Evolutionary conservation across 2,113 vertebrate species (phyloP).

Genomic region (Calonectris borealis): DNA sequence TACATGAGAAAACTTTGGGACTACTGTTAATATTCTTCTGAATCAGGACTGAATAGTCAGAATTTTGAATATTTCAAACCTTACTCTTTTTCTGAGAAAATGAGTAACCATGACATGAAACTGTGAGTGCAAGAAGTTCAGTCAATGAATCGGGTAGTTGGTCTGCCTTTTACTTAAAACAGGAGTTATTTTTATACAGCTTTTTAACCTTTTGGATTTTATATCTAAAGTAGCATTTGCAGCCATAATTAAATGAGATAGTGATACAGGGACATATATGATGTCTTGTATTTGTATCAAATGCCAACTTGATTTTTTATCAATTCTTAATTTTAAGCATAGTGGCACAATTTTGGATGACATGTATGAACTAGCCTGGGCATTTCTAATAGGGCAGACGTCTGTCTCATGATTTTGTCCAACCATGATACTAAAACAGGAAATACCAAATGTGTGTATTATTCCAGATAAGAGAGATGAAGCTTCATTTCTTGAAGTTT

Average conservation of each 20-base stretch:
- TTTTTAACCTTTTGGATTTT: not conserved
- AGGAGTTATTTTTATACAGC: not conserved
- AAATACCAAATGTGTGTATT: not conserved
- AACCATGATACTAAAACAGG: not conserved
- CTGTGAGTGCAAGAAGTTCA: not conserved
- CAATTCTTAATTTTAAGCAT: not conserved
- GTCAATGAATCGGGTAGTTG: too few species aligned
- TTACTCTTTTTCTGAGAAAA: not conserved
- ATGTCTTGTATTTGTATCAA: not conserved
- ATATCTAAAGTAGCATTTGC: not conserved
- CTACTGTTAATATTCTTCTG: not conserved
- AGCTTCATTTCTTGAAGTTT: not conserved
- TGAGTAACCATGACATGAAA: accelerated
- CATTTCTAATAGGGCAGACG: not conserved
- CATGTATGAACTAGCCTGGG: not conserved
- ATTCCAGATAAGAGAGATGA: not conserved
- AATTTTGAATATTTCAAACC: not conserved
- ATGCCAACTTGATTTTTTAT: not conserved
- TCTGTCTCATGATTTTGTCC: not conserved
- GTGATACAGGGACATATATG: not conserved
- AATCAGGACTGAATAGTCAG: not conserved
- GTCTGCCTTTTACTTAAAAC: not conserved
- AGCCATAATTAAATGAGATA: not conserved
- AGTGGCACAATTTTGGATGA: not conserved
- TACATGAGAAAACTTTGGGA: not conserved